phyloP scores from a whole-genome alignment of 2,113 vertebrate genomes.

The Tamias sibiricus region DNA sequence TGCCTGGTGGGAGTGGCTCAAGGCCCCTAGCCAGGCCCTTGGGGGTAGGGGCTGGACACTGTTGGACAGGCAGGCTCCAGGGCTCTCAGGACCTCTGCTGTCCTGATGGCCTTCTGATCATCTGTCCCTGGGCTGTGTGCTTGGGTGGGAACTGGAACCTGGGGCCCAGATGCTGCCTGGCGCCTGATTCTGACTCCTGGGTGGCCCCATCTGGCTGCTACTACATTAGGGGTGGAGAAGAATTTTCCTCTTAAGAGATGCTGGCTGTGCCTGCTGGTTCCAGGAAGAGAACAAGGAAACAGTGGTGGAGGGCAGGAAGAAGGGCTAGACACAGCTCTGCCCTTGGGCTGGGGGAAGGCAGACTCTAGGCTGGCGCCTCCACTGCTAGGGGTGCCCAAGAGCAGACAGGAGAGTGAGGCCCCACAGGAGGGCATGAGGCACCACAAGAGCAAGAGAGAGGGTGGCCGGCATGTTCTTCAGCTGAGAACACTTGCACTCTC shows the following conservation, averaged over 20 bases:
- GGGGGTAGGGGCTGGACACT: neutral
- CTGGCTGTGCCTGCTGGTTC: neutral
- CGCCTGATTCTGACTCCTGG: neutral
- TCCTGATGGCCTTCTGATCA: neutral
- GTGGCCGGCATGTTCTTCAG: neutral
- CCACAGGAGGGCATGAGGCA: neutral
- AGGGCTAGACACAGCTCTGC: neutral
- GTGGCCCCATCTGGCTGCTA: neutral
- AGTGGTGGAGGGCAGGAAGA: neutral
- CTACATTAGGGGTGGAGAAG: neutral
- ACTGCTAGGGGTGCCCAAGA: neutral
- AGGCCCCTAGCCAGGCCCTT: neutral
- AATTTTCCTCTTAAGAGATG: neutral
- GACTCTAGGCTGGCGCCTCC: neutral
- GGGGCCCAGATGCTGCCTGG: neutral
- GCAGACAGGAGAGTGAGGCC: neutral
- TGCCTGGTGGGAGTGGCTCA: neutral
- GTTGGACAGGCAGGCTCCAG: neutral
- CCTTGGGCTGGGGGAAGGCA: neutral
- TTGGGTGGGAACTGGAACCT: neutral
- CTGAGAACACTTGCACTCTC: neutral
- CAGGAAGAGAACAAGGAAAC: conserved; percentile 28
- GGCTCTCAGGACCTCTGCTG: neutral
- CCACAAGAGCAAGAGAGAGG: neutral
- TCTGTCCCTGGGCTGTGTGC: neutral